Percentiles rank a stretch among this genome's conserved stretches.
Evolutionary conservation across 2,888 invertebrate species (phyloP).

Genomic region (Tinea pellionella): DNA sequence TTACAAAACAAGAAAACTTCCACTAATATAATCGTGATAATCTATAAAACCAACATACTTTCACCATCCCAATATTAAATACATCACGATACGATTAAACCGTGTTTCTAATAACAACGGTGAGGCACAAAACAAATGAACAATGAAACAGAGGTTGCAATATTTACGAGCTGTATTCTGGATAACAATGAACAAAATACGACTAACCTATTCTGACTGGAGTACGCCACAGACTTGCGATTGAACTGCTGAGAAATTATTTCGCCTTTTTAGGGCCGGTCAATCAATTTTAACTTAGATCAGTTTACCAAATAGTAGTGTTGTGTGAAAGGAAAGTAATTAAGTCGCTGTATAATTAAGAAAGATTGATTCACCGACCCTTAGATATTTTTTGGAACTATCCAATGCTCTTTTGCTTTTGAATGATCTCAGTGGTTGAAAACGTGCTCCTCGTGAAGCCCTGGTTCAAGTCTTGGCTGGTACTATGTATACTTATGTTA

Average conservation of each 20-base stretch:
- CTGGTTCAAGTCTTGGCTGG: no score
- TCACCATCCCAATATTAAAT: slow-evolving; percentile 8
- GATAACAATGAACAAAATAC: slow-evolving; percentile 12
- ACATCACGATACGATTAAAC: slow-evolving; percentile 11
- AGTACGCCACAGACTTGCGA: neutral
- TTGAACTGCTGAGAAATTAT: neutral
- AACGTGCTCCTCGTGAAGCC: no score
- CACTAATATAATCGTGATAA: neutral
- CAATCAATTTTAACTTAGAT: no score
- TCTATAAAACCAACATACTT: neutral
- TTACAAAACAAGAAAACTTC: neutral
- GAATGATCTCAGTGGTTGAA: no score
- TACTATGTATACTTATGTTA: no score
- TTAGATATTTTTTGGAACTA: no score
- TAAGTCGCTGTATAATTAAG: no score
- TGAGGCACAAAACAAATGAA: slow-evolving; percentile 8
- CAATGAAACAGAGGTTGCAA: slow-evolving; percentile 12
- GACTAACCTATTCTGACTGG: neutral
- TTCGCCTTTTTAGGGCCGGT: no score
- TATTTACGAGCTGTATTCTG: slow-evolving; percentile 9
- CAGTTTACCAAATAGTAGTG: no score
- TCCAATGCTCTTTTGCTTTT: no score
- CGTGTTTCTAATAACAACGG: slow-evolving; percentile 7
- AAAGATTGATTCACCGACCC: no score
- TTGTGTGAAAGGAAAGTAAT: no score